Conservation (phyloP, 1,140 invertebrate genomes). For the Triops cancriformis region DNA sequence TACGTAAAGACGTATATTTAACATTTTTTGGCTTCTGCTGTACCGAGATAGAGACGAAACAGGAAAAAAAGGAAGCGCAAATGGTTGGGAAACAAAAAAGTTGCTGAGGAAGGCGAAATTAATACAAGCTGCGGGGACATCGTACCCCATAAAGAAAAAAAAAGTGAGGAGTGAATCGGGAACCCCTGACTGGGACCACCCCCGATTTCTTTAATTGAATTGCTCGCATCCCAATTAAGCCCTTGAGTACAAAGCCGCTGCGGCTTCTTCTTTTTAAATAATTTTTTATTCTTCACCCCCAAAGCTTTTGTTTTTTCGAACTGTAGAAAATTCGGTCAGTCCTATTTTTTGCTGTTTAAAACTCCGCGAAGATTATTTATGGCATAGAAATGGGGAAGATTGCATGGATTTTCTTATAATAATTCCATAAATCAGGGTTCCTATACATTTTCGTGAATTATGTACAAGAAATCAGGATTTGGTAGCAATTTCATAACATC, state of each 20-base stretch:
- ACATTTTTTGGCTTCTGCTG: neutral
- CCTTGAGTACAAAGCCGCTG: neutral
- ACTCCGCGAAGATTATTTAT: neutral
- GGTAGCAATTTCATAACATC: too few relatives aligned
- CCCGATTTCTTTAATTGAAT: constrained; percentile 7
- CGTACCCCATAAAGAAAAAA: neutral
- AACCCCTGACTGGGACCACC: constrained; percentile 6
- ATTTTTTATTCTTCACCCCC: too few relatives aligned
- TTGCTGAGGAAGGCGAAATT: neutral
- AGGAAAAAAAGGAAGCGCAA: neutral
- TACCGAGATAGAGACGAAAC: neutral
- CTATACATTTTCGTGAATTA: too few relatives aligned
- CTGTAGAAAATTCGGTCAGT: neutral
- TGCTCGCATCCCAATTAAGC: constrained; percentile 2
- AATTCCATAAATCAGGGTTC: too few relatives aligned
- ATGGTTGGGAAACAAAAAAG: neutral
- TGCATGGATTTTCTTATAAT: neutral
- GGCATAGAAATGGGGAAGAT: neutral
- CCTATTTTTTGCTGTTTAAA: neutral
- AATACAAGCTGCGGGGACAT: neutral
- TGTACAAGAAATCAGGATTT: too few relatives aligned
- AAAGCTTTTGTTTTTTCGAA: too few relatives aligned
- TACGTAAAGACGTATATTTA: neutral
- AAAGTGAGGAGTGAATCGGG: neutral
- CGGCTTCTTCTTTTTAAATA: neutral